Base-by-base conservation (phyloP, 2,113 vertebrate genomes). In the Xiphorhynchus elegans region DNA sequence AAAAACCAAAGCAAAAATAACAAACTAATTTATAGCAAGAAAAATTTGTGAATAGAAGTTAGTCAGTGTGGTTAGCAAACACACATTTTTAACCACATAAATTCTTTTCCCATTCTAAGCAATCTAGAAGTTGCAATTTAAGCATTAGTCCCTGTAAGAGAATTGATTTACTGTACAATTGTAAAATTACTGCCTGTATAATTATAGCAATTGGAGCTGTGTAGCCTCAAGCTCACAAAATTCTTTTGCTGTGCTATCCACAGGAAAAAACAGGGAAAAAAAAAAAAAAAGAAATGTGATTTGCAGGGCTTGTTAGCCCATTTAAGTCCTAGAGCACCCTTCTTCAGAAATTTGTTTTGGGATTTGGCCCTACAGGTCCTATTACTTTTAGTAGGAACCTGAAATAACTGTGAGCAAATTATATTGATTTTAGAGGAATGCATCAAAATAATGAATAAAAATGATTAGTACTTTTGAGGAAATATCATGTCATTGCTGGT, bases 101-200 rank as follows among this genome's bases (percentile, higher is more conserved):
- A 55, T 33, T 6, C 39, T 82, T 87, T 90, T 52, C 33, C 44
- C 37, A 56, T 72, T 91, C 66, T 80, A 81, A 93, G 44, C 56
- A 78, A 72, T 39, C 77, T 89, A 58, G 56, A 89, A 92, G 53
- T 72, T 59, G 33, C 60, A 66, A 67, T 89, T 90, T 93, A 94
- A 77, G 17, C 29, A 88, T 90, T 96, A 95, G 53, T 70, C 64
- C 12, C 37, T 75, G 14, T 35, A 47, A 93, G 68, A 88, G 12
- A 44, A 25, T 49, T 86, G 42, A 90, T 60, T 95, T 92, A 80
- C 24, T 78, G 11, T 78, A 68, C 73, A 89, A 60, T 28, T 63
- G 13, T 83, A 93, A 67, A 86, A 56, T 92, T 81, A 47, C 60
- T 75, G 40, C 4, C 39, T 84, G 10, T 47, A 11, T 90, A 92